Evolutionary conservation across 2,797 vertebrate genomes (phyloP).

Genomic region (Arremon brunneinucha): DNA sequence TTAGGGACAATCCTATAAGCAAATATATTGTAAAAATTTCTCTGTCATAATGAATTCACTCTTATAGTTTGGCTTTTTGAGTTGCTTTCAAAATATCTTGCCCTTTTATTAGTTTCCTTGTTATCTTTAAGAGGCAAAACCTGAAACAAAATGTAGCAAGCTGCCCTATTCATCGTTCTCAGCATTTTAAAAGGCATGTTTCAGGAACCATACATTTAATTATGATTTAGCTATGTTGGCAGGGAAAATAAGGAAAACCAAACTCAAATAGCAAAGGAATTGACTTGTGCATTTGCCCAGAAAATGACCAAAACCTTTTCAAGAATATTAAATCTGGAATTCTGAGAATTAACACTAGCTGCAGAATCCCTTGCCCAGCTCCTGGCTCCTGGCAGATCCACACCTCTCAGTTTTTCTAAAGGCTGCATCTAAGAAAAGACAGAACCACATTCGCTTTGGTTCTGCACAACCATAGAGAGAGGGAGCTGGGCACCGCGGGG

Average conservation of each 20-base stretch:
- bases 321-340: not conserved
- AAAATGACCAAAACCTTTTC: not conserved
- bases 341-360: not conserved
- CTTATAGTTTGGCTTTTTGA: not conserved
- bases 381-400: not conserved
- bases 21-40: conserved; percentile 2
- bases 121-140: not conserved
- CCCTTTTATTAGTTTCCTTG: not conserved
- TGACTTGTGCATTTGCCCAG: not conserved
- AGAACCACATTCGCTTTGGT: not conserved
- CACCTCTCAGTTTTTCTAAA: not conserved
- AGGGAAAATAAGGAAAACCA: not conserved
- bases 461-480: not conserved
- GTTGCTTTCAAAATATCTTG: not conserved
- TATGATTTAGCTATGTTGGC: not conserved
- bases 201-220: not conserved
- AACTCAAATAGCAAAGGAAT: not conserved
- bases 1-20: conserved; percentile 9
- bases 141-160: not conserved
- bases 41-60: not conserved
- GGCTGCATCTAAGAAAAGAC: not conserved
- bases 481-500: not conserved
- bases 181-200: not conserved
- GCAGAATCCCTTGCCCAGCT: not conserved
- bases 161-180: not conserved